Conservation (phyloP, 2,888 invertebrate species). For the Drosophila cyrtoloma region DNA sequence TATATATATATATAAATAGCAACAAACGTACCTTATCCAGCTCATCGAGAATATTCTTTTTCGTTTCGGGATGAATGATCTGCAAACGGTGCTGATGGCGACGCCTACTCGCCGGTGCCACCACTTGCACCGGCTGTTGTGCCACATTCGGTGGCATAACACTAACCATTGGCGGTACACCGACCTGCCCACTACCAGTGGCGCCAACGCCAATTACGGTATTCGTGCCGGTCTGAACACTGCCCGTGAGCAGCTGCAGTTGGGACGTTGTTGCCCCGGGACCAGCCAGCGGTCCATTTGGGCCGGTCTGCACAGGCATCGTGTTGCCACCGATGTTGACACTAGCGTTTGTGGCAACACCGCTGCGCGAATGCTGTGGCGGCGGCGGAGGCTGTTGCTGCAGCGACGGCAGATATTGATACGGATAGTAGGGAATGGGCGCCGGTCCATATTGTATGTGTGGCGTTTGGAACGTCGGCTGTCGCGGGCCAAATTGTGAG, state of each 20-base stretch:
- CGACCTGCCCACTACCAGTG: constrained; percentile 68
- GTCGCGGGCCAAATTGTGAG: constrained; percentile 75
- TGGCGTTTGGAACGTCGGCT: constrained; percentile 73
- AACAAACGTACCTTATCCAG: constrained; percentile 70
- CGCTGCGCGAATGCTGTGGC: constrained; percentile 76
- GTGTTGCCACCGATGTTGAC: constrained; percentile 68
- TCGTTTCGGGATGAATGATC: constrained; percentile 86
- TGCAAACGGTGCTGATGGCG: constrained; percentile 83
- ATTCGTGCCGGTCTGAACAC: constrained; percentile 85
- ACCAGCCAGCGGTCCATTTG: constrained; percentile 76
- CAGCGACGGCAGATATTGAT: constrained; percentile 64
- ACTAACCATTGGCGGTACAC: constrained; percentile 75
- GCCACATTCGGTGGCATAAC: constrained; percentile 67
- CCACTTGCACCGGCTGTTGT: constrained; percentile 61
- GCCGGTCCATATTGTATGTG: constrained; percentile 75
- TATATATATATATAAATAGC: not conserved
- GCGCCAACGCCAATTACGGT: constrained; percentile 85
- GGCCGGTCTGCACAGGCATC: constrained; percentile 79
- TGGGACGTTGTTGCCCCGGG: constrained; percentile 76
- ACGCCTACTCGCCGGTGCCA: constrained; percentile 70
- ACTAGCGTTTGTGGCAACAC: constrained; percentile 72
- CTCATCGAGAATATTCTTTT: constrained; percentile 83
- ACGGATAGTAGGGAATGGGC: constrained; percentile 66
- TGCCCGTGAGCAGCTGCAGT: constrained; percentile 69
- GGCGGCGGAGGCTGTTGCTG: constrained; percentile 76